These are phyloP conservation scores for Pseudobourletiella spinata DNA, from an alignment of 1,140 invertebrate species.

Conservation along the genomic window DNA sequence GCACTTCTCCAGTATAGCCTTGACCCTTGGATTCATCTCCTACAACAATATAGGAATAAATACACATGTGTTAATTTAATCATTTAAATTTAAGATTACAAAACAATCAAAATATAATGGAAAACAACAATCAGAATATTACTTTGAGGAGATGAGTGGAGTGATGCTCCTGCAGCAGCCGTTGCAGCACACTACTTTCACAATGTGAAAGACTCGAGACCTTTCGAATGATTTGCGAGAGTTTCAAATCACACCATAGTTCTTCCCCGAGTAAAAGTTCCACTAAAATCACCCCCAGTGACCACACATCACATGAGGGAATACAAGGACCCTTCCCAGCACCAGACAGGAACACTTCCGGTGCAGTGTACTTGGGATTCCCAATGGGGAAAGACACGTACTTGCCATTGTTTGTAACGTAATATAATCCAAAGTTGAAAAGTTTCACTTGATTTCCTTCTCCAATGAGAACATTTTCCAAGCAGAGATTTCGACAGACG, in stretches of 20 bases:
- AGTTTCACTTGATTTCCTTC: constrained; percentile 64
- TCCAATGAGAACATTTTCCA: constrained; percentile 75
- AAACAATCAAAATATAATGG: no score
- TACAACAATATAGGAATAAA: constrained; percentile 1
- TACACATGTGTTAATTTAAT: no score
- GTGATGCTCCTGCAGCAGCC: constrained; percentile 66
- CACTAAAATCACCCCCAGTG: constrained; percentile 74
- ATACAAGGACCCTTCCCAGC: constrained; percentile 28
- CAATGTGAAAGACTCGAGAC: constrained; percentile 55
- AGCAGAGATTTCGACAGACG: constrained; percentile 67
- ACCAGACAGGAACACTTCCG: constrained; percentile 65
- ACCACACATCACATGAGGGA: constrained; percentile 68
- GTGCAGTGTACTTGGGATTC: constrained; percentile 74
- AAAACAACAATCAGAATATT: no score
- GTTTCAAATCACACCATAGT: constrained; percentile 62
- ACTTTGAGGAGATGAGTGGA: constrained; percentile 56
- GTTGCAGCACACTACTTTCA: constrained; percentile 55
- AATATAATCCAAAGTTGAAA: constrained; percentile 85
- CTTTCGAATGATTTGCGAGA: constrained; percentile 62
- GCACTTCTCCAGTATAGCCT: constrained; percentile 35
- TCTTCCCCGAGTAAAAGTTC: constrained; percentile 56
- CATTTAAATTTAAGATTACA: no score
- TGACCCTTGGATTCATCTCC: constrained; percentile 15
- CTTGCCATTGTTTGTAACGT: constrained; percentile 75
- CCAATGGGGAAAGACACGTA: constrained; percentile 87